Percentiles rank a stretch among this genome's conserved stretches.
These are phyloP conservation scores for Axea sp. DNA, from an alignment of 2,888 invertebrate genomes.

Conservation along the genomic window DNA sequence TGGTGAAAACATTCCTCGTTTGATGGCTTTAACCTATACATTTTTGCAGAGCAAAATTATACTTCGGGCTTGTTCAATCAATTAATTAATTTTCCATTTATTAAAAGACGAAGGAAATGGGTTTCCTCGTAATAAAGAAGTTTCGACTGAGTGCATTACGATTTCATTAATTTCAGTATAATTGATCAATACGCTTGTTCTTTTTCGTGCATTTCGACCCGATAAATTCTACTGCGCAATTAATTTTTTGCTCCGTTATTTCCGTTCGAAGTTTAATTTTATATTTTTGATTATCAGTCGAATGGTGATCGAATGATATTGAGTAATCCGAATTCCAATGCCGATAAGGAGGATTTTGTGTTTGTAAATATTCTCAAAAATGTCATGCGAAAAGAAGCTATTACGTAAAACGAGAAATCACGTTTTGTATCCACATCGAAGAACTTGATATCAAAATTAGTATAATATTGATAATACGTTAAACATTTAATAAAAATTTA, in stretches of 20 bases:
- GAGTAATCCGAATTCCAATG: background rate
- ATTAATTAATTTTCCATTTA: slow-evolving; percentile 11
- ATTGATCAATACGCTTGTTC: slow-evolving; percentile 14
- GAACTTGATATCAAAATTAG: background rate
- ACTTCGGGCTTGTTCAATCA: background rate
- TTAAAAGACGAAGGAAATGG: background rate
- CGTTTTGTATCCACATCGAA: too few relatives aligned
- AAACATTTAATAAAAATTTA: background rate
- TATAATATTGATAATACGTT: background rate
- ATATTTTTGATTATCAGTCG: slow-evolving; percentile 3
- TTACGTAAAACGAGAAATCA: background rate
- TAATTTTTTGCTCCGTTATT: slow-evolving; percentile 20
- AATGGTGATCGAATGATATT: background rate
- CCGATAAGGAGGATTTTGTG: too few relatives aligned
- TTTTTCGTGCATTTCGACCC: slow-evolving; percentile 25
- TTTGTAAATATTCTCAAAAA: too few relatives aligned
- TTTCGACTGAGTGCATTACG: background rate
- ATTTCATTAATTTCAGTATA: slow-evolving; percentile 20
- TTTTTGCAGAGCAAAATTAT: background rate
- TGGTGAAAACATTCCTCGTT: slow-evolving; percentile 9
- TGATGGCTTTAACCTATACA: background rate
- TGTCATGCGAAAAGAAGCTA: too few relatives aligned
- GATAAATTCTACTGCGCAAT: slow-evolving; percentile 23
- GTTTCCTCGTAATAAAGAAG: slow-evolving; percentile 1
- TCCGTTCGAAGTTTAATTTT: slow-evolving; percentile 20